These are phyloP conservation scores for Caenorhabditis tropicalis DNA, from an alignment of 1,140 invertebrate species.

Conservation along the genomic window DNA sequence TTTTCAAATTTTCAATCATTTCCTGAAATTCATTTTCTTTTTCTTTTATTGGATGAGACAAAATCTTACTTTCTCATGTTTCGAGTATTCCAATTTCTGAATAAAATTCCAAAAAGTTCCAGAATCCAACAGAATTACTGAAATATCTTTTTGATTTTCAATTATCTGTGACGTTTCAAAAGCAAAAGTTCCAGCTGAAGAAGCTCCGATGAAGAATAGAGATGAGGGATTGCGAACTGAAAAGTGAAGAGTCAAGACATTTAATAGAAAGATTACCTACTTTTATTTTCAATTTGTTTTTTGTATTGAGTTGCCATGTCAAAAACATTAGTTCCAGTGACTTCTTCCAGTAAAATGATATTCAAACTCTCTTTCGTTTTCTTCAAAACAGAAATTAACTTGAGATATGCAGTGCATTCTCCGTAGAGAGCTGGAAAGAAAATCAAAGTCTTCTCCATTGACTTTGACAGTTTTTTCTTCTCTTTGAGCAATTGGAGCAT, in stretches of 20 bases:
- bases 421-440: conserved; percentile 49
- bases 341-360: neutral
- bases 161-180: neutral
- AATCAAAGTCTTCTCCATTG: neutral
- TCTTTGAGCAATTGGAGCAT: neutral
- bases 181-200: neutral
- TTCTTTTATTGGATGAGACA: too few species aligned
- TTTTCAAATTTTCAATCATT: neutral
- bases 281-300: neutral
- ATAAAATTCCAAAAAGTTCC: conserved; percentile 13
- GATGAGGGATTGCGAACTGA: neutral
- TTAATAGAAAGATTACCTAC: neutral
- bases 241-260: neutral
- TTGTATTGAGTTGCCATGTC: neutral
- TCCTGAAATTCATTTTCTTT: neutral
- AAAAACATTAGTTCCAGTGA: neutral
- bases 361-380: neutral
- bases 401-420: conserved; percentile 31
- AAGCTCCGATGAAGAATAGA: neutral
- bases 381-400: neutral
- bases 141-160: too few species aligned
- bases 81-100: neutral
- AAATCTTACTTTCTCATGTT: neutral
- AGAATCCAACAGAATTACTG: neutral
- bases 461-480: neutral